phyloP scores from a whole-genome alignment of 2,797 vertebrate species.

The Xiphophorus birchmanni region DNA sequence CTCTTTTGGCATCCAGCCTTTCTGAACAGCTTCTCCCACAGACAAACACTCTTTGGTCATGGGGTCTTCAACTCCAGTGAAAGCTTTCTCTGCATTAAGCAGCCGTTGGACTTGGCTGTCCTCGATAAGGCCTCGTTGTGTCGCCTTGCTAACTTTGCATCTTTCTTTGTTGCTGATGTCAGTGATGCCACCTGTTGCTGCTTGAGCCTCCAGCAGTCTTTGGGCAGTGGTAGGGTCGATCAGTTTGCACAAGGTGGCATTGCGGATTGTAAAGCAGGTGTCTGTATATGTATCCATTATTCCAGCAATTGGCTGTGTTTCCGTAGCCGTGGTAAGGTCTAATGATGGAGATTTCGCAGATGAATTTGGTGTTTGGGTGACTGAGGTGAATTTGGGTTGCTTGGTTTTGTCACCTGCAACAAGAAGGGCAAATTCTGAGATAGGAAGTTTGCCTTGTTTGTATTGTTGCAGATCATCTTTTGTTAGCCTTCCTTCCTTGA shows the following conservation, averaged over 20 bases:
- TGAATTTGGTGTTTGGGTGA: constrained; percentile 51
- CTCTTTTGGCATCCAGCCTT: constrained; percentile 92
- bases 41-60: constrained; percentile 88
- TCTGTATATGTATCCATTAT: constrained; percentile 87
- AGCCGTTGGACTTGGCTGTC: constrained; percentile 85
- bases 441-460: constrained; percentile 87
- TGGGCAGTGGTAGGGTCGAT: constrained; percentile 89
- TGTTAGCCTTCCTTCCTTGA: constrained; percentile 86
- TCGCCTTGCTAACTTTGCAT: constrained; percentile 86
- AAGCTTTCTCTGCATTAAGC: constrained; percentile 95
- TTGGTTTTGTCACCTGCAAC: constrained; percentile 91
- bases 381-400: constrained; percentile 75
- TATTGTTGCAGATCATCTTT: constrained; percentile 88
- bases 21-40: constrained; percentile 91
- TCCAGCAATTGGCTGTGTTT: constrained; percentile 87
- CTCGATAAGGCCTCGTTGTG: constrained; percentile 70
- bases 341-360: constrained; percentile 47
- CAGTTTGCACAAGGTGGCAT: constrained; percentile 84
- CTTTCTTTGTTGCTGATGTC: constrained; percentile 86
- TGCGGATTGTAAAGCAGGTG: constrained; percentile 86
- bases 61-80: constrained; percentile 93
- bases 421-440: constrained; percentile 95
- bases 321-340: constrained; percentile 44
- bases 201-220: constrained; percentile 94
- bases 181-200: constrained; percentile 94